Evolutionary conservation across 1,140 invertebrate genomes (phyloP), one percentile per base, ranked within the genome.

Genomic region (Drosophila sproati): DNA sequence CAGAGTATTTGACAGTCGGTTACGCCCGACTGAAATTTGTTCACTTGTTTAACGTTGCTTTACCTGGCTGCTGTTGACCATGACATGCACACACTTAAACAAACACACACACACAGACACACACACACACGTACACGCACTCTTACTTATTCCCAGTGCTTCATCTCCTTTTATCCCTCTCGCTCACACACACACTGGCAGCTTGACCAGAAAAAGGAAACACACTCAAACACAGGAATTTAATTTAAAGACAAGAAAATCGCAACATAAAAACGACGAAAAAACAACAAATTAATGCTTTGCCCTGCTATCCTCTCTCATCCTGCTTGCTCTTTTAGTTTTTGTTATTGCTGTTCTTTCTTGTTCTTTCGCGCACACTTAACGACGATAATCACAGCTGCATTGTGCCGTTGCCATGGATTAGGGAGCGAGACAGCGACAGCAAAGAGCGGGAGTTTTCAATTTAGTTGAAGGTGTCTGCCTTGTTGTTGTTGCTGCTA

Each of bases 311-410:
- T 52, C 43, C 61, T 67, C 7, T 50, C 62, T 8, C 45, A 54
- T 34, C 45, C 41, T 10, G 47, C 5, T 43, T 48, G n/a, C 39
- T 37, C 10, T 12, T 45, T 48, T 28, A 29, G 20, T 73, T 67
- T 8, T 32, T 56, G 29, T 48, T 62, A 39, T 62, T 47, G 3
- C 37, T 50, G 32, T 50, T 39, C 37, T 39, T 32, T 20, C 20
- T 20, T 37, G 20, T 7, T 60, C 51, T 56, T 55, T 34, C 35
- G 51, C 51, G 51, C 43, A 28, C 71, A 74, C 55, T 66, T 77
- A 52, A 55, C 63, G 74, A 51, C 70, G 61, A 82, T 82, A 82
- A 82, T 82, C 80, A 82, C 80, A 82, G 60, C 66, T 88, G 82
- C 77, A 88, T 71, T 87, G 72, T 87, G 57, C 66, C 28, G 71